Evolutionary conservation across 1,140 invertebrate species (phyloP), one percentile per base, ranked within the genome.

Genomic region (Diorhabda sublineata): DNA sequence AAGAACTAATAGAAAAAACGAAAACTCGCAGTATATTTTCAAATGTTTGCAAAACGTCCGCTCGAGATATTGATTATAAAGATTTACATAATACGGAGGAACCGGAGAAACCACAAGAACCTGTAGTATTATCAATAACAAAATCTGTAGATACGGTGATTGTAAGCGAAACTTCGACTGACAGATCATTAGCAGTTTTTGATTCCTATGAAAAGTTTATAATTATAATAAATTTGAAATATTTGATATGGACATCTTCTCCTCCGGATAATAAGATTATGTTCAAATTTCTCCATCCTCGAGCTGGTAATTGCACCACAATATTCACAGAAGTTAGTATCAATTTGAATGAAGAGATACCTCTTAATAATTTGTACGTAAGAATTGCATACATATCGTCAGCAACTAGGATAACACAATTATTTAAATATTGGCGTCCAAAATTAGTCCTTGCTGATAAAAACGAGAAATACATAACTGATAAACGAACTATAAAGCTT

Each of bases 361-460:
- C 72, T 61, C 71, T 84, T 3, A 73, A 84, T 64, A 78, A 82
- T 71, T 72, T 83, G 4, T 74, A 76, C 5, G 83, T 81, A 61
- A 84, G 84, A 74, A 72, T 84, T 45, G 74, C 81, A 63, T 85
- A 84, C 69, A 79, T 85, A 64, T 83, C 83, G 4, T 73, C 79
- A 9, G 64, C 67, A 58, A 70, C 80, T 43, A 77, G 82, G 70
- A 82, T 84, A 47, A 75, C 74, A 66, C 76, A 81, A 52, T 73
- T 84, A 45, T 62, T 84, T 3, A 64, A 75, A 5, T 69, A 76
- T 11, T 84, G 80, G 71, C 80, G 81, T 11, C 82, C 80, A 5
- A 84, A 77, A 75, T 70, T 85, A 9, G 79, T 79, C 66, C 69
- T 85, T 58, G 77, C 76, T 44, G 81, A 83, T 70, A 69, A 73